phyloP scores from a whole-genome alignment of 2,113 vertebrate species.

The Esox niger region DNA sequence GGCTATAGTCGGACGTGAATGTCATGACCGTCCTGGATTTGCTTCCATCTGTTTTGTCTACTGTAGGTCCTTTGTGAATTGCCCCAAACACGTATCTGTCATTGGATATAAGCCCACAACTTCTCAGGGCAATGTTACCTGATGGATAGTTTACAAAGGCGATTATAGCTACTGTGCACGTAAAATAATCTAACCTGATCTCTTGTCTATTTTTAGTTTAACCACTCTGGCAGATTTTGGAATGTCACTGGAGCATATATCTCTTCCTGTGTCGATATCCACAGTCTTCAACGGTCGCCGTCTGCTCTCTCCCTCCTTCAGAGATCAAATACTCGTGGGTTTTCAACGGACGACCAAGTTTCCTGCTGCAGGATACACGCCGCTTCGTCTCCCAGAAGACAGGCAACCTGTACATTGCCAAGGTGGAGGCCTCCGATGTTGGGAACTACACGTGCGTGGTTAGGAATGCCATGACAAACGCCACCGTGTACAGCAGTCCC shows the following conservation, averaged over 20 bases:
- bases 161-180: background rate
- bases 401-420: slow-evolving; percentile 83
- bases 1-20: too few species aligned
- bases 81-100: too few species aligned
- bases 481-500: slow-evolving; percentile 70
- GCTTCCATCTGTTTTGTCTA: too few species aligned
- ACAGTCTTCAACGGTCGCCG: background rate
- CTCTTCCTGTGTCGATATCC: slow-evolving; percentile 9
- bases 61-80: too few species aligned
- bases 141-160: too few species aligned
- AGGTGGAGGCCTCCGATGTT: slow-evolving; percentile 80
- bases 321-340: slow-evolving; percentile 81
- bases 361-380: slow-evolving; percentile 71
- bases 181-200: background rate
- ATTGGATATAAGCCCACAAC: too few species aligned
- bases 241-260: slow-evolving; percentile 10
- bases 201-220: background rate
- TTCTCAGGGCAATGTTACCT: too few species aligned
- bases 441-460: slow-evolving; percentile 84
- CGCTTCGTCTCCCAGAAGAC: slow-evolving; percentile 84
- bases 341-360: slow-evolving; percentile 74
- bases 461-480: slow-evolving; percentile 73
- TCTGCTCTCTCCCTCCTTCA: slow-evolving; percentile 49
- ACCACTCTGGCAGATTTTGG: background rate
- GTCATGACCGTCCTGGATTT: too few species aligned